These are phyloP conservation scores for Stercorarius parasiticus DNA, from an alignment of 2,113 vertebrate species.

Conservation along the genomic window DNA sequence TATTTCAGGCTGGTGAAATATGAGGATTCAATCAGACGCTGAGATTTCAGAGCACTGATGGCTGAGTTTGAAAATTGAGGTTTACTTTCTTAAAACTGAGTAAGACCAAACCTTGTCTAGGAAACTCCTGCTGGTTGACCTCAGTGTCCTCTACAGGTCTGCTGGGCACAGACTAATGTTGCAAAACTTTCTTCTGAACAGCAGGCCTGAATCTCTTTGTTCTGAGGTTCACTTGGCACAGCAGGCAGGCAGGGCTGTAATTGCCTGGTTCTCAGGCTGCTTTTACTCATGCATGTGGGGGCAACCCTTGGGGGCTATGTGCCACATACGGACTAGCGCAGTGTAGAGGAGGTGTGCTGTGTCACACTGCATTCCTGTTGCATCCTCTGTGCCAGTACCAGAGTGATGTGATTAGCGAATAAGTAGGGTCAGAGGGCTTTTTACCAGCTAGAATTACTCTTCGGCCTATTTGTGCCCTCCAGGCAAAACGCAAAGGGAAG, in stretches of 20 bases:
- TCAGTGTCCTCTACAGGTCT: neutral
- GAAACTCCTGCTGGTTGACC: neutral
- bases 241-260: slow-evolving; percentile 2
- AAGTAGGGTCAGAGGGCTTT: neutral
- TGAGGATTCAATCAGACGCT: neutral
- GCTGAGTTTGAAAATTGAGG: neutral
- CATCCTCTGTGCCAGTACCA: neutral
- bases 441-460: neutral
- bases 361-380: neutral
- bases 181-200: neutral
- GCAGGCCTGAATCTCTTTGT: neutral
- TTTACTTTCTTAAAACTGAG: neutral
- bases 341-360: neutral
- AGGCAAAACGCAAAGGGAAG: neutral
- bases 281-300: neutral
- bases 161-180: neutral
- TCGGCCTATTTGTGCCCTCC: neutral
- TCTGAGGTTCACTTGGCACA: neutral
- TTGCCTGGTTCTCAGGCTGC: neutral
- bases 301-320: neutral
- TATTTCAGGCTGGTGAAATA: neutral
- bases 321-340: neutral
- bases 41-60: accelerated
- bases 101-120: neutral
- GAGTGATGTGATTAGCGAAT: neutral